phyloP scores from a whole-genome alignment of 1,140 invertebrate species.

The Caerostris darwini region DNA sequence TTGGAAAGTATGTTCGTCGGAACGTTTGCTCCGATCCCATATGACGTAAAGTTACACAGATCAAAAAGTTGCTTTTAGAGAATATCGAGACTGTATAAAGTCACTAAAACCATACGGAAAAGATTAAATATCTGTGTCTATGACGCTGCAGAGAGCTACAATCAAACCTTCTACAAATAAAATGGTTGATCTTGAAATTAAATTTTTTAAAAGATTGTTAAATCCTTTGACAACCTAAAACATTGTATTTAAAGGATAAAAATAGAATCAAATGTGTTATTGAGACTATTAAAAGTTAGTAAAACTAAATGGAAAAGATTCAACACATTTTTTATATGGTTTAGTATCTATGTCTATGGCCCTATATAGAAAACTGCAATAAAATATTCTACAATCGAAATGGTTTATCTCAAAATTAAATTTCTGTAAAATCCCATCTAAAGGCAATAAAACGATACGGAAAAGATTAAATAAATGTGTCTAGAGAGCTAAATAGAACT shows the following conservation, averaged over 20 bases:
- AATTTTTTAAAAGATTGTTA: no score
- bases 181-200: neutral
- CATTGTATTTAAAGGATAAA: no score
- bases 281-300: no score
- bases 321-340: no score
- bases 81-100: neutral
- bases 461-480: slow-evolving; percentile 36
- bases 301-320: no score
- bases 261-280: no score
- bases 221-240: no score
- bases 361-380: no score
- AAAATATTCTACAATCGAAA: no score
- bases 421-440: neutral
- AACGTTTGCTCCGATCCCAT: slow-evolving; percentile 40
- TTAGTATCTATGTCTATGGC: no score
- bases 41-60: slow-evolving; percentile 52
- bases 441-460: neutral
- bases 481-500: neutral
- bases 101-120: slow-evolving; percentile 1
- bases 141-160: neutral
- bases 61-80: slow-evolving; percentile 23
- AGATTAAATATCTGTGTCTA: slow-evolving; percentile 24
- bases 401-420: no score
- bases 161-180: neutral
- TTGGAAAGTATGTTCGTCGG: slow-evolving; percentile 27